These are phyloP conservation scores for Helicoverpa assulta DNA, from an alignment of 2,888 invertebrate species.

Conservation along the genomic window DNA sequence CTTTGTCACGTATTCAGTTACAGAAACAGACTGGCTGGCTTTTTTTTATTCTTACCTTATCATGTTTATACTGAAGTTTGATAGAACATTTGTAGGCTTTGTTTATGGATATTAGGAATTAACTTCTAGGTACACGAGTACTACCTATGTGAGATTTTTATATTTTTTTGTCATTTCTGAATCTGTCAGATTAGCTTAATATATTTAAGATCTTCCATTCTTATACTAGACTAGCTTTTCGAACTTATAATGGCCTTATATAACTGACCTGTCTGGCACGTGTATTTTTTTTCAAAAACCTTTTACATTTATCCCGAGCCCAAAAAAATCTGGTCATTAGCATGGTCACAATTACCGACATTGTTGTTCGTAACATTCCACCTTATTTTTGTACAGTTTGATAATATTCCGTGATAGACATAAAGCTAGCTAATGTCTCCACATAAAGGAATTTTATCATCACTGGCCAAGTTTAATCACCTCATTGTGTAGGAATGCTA, in stretches of 20 bases:
- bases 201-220: too few species aligned
- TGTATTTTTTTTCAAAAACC: too few species aligned
- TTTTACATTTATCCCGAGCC: too few species aligned
- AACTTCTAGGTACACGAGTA: too few species aligned
- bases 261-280: too few species aligned
- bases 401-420: conserved; percentile 30
- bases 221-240: too few species aligned
- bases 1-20: conserved; percentile 53
- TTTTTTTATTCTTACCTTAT: conserved; percentile 1
- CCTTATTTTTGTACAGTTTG: conserved; percentile 30
- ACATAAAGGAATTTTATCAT: conserved; percentile 39
- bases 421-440: conserved; percentile 34
- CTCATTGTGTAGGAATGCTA: background rate
- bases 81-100: background rate
- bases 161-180: too few species aligned
- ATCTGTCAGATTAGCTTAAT: too few species aligned
- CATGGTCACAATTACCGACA: background rate
- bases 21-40: conserved; percentile 26
- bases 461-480: conserved; percentile 15
- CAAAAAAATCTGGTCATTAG: too few species aligned
- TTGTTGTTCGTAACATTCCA: conserved; percentile 17
- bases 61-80: background rate
- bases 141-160: too few species aligned
- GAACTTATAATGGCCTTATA: too few species aligned
- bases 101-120: background rate